These are phyloP conservation scores for Scrobipalpa atriplicella DNA, from an alignment of 2,888 invertebrate species.

Conservation along the genomic window DNA sequence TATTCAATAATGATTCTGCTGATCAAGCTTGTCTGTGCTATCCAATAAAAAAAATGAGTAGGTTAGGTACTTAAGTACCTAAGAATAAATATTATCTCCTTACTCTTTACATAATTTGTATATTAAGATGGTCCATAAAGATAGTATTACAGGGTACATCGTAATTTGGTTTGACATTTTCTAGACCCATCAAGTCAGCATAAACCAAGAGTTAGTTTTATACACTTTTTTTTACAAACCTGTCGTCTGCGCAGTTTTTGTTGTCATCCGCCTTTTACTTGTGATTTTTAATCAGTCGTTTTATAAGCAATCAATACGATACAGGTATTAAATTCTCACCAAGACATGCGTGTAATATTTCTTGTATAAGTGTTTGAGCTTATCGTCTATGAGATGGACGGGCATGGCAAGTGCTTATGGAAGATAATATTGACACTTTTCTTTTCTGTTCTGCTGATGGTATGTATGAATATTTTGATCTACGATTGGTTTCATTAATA, in stretches of 20 bases:
- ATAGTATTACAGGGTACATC: too few relatives aligned
- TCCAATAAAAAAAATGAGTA: too few relatives aligned
- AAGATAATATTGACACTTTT: background rate
- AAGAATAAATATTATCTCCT: too few relatives aligned
- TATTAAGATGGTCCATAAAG: too few relatives aligned
- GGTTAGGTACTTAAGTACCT: too few relatives aligned
- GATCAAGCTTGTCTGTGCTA: too few relatives aligned
- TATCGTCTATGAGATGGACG: background rate
- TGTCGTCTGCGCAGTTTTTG: conserved; percentile 24
- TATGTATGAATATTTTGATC: too few relatives aligned
- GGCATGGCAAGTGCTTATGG: background rate
- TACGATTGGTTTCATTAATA: too few relatives aligned
- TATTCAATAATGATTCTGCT: too few relatives aligned
- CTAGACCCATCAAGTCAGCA: too few relatives aligned
- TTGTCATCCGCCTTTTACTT: conserved; percentile 33
- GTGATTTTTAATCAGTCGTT: conserved; percentile 36
- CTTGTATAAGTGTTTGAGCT: background rate
- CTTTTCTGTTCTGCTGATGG: background rate
- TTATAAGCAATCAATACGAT: conserved; percentile 40
- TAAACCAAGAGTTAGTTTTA: background rate
- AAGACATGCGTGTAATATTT: conserved; percentile 24
- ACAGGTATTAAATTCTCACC: conserved; percentile 26
- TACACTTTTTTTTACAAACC: conserved; percentile 24
- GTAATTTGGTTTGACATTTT: background rate
- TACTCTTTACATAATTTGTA: too few relatives aligned